Base-by-base conservation (phyloP, 2,113 vertebrate species). In the Mirounga angustirostris region DNA sequence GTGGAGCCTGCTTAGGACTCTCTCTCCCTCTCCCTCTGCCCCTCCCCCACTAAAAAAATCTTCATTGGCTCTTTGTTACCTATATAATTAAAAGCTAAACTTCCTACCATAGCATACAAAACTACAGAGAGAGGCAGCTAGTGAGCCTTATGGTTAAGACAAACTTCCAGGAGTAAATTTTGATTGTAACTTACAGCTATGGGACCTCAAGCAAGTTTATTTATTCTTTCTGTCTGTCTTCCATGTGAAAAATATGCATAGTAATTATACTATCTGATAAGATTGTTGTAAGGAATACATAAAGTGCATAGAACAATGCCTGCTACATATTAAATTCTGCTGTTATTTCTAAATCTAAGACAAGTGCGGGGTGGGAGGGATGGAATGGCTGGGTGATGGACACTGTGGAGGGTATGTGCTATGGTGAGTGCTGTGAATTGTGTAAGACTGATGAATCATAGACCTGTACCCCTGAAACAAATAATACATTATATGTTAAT, bases 321-420 rank as follows among this genome's bases (percentile, higher is more conserved):
- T 54, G 59, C 24, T 50, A 52, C 28, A 1, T 36, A n/a, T 54
- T 85, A 63, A 78, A 5, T 76, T 67, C 78, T 83, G n/a, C 52
- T 95, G 7, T 73, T 26, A 65, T 67, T 82, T 94, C 82, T 65
- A 78, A 78, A 78, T 87, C 74, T 80, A 79, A 43, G 46, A 83
- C 11, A 54, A 88, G 24, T 43, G 28, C 5, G 63, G 28, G 5
- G 1, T 30, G 63, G 63, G 52, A 14, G 46, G 63, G 19, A 1
- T 8, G 13, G 13, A 11, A 2, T 2, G 28, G 28, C 8, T 65
- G 28, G 63, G 63, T 30, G 28, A 6, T 65, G 63, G 63, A 65
- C 6, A 65, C 2, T 65, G 63, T 5, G 13, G 28, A 30, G 5
- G 13, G 63, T 15, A 65, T 30, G 28, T 30, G 12, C 30, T 65